Evolutionary conservation across 2,888 invertebrate species (phyloP).

Genomic region (Mycalesis mineus): DNA sequence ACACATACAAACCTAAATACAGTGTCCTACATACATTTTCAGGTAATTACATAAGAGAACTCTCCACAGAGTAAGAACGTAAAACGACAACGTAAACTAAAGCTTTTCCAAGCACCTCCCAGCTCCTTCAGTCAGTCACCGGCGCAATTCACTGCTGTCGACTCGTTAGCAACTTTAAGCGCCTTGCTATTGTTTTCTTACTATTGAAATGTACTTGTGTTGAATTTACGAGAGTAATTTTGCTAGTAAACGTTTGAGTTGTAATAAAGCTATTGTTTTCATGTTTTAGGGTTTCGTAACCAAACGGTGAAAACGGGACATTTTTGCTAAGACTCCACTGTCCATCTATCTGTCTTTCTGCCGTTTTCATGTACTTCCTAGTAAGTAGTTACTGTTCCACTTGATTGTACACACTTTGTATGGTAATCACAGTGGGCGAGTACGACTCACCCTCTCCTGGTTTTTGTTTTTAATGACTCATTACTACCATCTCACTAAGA

Average conservation of each 20-base stretch:
- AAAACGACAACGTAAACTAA: constrained; percentile 6
- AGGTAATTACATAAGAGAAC: constrained; percentile 3
- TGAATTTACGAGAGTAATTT: constrained; percentile 3
- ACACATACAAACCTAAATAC: background rate
- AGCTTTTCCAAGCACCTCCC: constrained; percentile 1
- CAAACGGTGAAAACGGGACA: no score
- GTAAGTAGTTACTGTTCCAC: no score
- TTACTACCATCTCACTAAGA: no score
- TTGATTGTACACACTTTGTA: no score
- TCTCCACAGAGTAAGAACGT: background rate
- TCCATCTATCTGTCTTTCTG: no score
- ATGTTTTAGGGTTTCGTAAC: background rate
- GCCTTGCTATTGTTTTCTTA: constrained; percentile 8
- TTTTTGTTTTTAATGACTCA: no score
- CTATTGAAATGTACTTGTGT: constrained; percentile 12
- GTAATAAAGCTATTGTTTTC: background rate
- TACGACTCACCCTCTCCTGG: no score
- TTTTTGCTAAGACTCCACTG: no score
- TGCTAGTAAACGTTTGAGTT: background rate
- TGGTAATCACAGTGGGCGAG: no score
- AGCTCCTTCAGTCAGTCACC: constrained; percentile 11
- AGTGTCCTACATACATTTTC: background rate
- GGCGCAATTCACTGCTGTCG: constrained; percentile 12
- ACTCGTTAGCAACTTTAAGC: constrained; percentile 9
- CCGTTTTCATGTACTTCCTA: no score